These are phyloP conservation scores for Eudyptes chrysolophus DNA, from an alignment of 2,113 vertebrate species.

Conservation along the genomic window DNA sequence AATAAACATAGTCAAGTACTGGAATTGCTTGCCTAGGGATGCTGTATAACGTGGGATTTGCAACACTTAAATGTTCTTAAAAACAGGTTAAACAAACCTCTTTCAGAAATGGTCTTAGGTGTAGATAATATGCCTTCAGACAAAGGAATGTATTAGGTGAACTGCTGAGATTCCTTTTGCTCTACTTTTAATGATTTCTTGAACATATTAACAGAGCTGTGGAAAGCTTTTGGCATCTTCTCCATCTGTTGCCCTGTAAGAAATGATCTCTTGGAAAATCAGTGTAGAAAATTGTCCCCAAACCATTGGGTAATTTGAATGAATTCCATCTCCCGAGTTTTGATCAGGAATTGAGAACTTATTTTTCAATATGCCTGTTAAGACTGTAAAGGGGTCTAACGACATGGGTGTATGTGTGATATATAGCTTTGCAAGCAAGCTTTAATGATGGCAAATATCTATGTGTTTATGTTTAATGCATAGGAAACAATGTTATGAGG, in stretches of 20 bases:
- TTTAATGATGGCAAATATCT: neutral
- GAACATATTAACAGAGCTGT: neutral
- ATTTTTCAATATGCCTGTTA: neutral
- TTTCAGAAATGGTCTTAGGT: neutral
- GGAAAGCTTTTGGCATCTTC: neutral
- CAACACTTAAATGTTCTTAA: neutral
- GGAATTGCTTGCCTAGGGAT: neutral
- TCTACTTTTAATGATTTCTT: neutral
- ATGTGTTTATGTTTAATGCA: neutral
- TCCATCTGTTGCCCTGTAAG: neutral
- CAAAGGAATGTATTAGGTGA: neutral
- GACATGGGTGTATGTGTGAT: neutral
- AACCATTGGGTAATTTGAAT: neutral
- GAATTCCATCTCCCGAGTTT: neutral
- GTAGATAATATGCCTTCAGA: neutral
- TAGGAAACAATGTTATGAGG: slow-evolving; percentile 97
- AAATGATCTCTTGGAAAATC: neutral
- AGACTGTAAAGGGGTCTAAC: neutral
- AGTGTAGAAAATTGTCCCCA: neutral
- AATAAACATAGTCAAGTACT: neutral
- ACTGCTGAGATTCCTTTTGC: neutral
- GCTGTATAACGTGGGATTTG: neutral
- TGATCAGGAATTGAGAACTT: neutral
- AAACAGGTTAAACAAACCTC: neutral
- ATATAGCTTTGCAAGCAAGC: neutral